Base-by-base conservation (phyloP, 2,797 vertebrate genomes). In the Furcifer pardalis region DNA sequence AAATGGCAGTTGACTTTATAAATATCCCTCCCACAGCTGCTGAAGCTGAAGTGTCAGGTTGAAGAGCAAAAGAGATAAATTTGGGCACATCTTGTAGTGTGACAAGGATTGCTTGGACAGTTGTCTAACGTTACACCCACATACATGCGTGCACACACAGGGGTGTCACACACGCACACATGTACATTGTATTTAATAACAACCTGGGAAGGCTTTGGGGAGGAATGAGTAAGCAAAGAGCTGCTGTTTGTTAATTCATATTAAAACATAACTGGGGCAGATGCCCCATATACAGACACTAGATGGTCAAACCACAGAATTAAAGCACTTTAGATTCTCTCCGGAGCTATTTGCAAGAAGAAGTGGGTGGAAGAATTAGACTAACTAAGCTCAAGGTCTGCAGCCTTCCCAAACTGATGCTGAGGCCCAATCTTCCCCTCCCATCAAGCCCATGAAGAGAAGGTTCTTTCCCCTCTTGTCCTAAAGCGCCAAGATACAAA, bases 11-110 rank as follows among this genome's bases (percentile, higher is more conserved):
- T 79, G 12, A 30, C 79, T 86, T 86, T 86, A 86, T 77, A 86
- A 86, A 86, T 86, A 86, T 86, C 84, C 42, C 73, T 63, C 66
- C 84, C 79, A 32, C 84, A 86, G 84, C 84, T 82, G 84, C 84
- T 77, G 65, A 63, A 72, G 79, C 42, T 49, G 65, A 77, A 74
- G 46, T 71, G 84, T 72, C 84, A 77, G 74, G 32, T 79, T 81
- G 79, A 77, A 69, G 56, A 86, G 79, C 84, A 77, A 82, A 42
- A 63, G 84, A 77, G 79, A 86, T 81, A 77, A 82, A 72, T 82
- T 81, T 63, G 79, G 84, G 74, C 84, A 82, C 65, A 72, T 52
- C 84, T 81, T 52, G 73, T 63, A 71, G 65, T 68, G 46, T 86
- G n/a, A n/a, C 19, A 35, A 35, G 74, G 66, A 63, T 59, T 49